A percentile compares a stretch with the other conserved stretches of the same genome.
These are phyloP conservation scores for Pelmatolapia mariae DNA, from an alignment of 2,113 vertebrate species.

Conservation along the genomic window DNA sequence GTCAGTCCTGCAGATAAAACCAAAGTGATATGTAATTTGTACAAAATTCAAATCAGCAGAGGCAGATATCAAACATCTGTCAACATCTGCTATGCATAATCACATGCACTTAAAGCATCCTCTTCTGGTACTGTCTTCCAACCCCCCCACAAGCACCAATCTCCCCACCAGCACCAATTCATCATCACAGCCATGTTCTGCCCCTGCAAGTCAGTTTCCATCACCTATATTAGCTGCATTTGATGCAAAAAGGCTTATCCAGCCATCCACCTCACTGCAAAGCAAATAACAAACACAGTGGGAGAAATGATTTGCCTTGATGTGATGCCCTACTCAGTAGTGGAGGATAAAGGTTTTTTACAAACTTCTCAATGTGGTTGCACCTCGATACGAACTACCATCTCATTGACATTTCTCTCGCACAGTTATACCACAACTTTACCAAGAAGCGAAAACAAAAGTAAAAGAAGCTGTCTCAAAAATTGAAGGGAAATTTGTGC, in stretches of 20 bases:
- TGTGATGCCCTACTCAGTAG: not conserved
- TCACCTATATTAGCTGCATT: not conserved
- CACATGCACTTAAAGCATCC: too few relatives aligned
- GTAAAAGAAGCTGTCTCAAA: not conserved
- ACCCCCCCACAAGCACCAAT: too few relatives aligned
- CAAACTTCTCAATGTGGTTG: not conserved
- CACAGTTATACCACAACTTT: not conserved
- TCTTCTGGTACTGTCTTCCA: too few relatives aligned
- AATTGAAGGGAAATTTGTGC: accelerated
- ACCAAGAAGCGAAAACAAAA: not conserved
- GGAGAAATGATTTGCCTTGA: not conserved
- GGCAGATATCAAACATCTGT: accelerated
- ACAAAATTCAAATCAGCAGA: too few relatives aligned
- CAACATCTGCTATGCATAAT: too few relatives aligned
- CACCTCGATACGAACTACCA: not conserved
- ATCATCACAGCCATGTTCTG: not conserved
- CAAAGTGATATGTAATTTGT: too few relatives aligned
- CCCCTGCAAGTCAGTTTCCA: not conserved
- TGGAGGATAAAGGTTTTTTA: not conserved
- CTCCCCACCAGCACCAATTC: too few relatives aligned
- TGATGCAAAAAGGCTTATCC: not conserved
- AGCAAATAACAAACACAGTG: not conserved
- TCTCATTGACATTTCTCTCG: not conserved
- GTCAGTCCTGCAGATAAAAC: too few relatives aligned
- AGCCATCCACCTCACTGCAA: not conserved